Conservation (phyloP, 2,888 invertebrate species). For the Aphidius colemani region DNA sequence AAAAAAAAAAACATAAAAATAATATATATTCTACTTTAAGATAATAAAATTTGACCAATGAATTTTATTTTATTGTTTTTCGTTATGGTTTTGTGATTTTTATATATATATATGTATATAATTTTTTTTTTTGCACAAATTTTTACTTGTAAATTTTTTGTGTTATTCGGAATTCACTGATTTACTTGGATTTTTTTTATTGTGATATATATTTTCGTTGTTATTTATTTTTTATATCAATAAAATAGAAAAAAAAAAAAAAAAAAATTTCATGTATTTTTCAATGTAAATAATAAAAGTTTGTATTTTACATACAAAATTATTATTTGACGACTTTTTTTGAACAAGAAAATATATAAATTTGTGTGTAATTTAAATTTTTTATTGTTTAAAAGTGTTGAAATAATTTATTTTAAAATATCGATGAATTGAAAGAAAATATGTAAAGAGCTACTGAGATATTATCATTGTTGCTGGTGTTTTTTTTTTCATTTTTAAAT, state of each 20-base stretch:
- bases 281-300: background rate
- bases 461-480: conserved; percentile 37
- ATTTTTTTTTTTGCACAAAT: too few species aligned
- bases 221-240: background rate
- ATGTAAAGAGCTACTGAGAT: conserved; percentile 55
- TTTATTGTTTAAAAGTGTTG: conserved; percentile 23
- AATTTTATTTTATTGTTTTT: conserved; percentile 40
- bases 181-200: too few species aligned
- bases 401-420: conserved; percentile 17
- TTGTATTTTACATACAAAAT: background rate
- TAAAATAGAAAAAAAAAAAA: background rate
- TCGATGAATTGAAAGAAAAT: too few species aligned
- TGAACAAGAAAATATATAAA: conserved; percentile 1
- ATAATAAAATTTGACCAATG: background rate
- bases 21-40: conserved; percentile 17
- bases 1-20: too few species aligned
- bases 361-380: conserved; percentile 58
- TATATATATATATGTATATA: too few species aligned
- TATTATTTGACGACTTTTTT: too few species aligned
- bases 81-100: background rate
- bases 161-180: too few species aligned
- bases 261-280: too few species aligned
- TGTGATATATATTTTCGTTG: too few species aligned
- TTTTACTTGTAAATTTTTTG: too few species aligned
- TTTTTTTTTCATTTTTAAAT: conserved; percentile 34